These are phyloP conservation scores for Coilia nasus DNA, from an alignment of 2,797 vertebrate genomes.

Conservation along the genomic window DNA sequence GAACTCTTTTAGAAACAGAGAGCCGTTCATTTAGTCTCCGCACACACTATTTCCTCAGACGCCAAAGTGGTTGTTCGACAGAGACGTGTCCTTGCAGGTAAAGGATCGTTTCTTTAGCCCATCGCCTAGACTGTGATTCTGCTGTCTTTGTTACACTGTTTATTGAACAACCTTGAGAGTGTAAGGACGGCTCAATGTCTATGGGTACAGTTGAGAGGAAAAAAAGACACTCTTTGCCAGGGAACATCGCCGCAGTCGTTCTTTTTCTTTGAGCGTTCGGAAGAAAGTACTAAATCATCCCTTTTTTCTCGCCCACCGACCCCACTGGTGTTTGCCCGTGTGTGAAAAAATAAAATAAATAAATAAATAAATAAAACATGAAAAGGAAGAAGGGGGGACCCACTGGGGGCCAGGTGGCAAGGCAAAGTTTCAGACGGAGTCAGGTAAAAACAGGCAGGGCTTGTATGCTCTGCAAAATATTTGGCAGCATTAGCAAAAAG, in stretches of 20 bases:
- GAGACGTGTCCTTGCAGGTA: background rate
- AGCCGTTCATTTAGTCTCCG: background rate
- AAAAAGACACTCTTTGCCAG: background rate
- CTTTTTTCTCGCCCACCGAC: constrained; percentile 42
- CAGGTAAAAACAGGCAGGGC: constrained; percentile 27
- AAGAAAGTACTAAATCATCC: constrained; percentile 37
- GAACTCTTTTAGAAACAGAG: background rate
- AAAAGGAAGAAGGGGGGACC: constrained; percentile 26
- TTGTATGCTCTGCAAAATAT: constrained; percentile 38
- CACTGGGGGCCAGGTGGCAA: constrained; percentile 37
- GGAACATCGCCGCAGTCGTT: background rate
- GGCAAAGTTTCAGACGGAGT: constrained; percentile 25
- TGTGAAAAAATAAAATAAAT: constrained; percentile 21
- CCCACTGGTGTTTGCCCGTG: background rate
- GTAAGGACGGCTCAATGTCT: background rate
- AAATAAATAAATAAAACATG: no score
- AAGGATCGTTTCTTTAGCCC: background rate
- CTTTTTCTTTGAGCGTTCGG: background rate
- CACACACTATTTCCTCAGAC: background rate
- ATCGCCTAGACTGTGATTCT: background rate
- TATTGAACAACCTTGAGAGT: background rate
- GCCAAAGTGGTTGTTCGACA: background rate
- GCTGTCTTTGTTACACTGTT: background rate
- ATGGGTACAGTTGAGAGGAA: background rate
- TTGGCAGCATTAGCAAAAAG: constrained; percentile 41